phyloP scores from a whole-genome alignment of 1,140 invertebrate genomes.

The Cataglyphis hispanica region DNA sequence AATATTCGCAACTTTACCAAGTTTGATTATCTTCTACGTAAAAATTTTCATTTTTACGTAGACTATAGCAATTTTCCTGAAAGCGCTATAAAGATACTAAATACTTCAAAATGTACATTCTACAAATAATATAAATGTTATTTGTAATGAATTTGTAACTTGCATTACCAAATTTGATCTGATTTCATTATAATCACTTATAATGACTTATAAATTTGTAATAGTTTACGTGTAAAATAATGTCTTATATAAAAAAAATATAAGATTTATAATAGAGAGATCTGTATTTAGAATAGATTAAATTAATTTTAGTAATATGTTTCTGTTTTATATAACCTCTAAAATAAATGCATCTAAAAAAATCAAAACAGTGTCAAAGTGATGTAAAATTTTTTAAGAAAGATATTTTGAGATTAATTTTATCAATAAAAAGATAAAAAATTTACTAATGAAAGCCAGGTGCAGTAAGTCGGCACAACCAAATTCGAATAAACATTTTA shows the following conservation, averaged over 20 bases:
- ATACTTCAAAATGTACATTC: neutral
- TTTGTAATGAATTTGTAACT: conserved; percentile 5
- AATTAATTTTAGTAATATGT: neutral
- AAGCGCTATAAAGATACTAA: neutral
- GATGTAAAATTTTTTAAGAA: neutral
- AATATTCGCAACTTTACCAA: conserved; percentile 38
- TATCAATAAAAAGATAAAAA: no score
- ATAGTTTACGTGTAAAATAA: neutral
- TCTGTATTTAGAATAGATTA: neutral
- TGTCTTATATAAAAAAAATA: neutral
- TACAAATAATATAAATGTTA: neutral
- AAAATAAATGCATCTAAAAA: neutral
- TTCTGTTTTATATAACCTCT: neutral
- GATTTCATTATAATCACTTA: neutral
- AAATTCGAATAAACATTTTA: no score
- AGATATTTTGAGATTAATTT: neutral
- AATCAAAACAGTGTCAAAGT: neutral
- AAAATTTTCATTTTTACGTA: conserved; percentile 26
- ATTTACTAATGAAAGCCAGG: no score
- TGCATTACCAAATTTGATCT: neutral
- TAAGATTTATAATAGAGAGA: neutral
- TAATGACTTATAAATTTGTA: neutral
- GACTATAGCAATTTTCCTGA: neutral
- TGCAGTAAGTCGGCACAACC: no score
- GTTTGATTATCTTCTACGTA: conserved; percentile 22